Conservation (phyloP, 2,797 vertebrate genomes). For the Salmo trutta region DNA sequence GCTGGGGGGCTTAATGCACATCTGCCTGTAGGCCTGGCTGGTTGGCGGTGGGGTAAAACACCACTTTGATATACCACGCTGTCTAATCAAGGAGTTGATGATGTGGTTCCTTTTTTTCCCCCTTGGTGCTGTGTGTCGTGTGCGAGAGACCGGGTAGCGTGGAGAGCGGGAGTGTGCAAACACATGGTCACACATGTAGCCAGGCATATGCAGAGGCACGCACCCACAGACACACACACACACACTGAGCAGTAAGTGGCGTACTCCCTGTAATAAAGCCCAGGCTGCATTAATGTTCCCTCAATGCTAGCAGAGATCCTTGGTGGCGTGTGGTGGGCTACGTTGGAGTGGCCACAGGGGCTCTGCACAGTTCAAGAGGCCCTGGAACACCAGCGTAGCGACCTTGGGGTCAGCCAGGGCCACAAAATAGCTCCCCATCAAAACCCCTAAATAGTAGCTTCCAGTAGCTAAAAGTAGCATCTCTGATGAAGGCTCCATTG, state of each 20-base stretch:
- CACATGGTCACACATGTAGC: background rate
- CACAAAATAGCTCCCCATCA: constrained; percentile 53
- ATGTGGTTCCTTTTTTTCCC: constrained; percentile 16
- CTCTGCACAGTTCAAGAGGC: constrained; percentile 11
- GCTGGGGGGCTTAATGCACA: constrained; percentile 22
- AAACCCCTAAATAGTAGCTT: constrained; percentile 55
- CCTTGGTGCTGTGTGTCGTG: constrained; percentile 4
- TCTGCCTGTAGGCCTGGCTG: constrained; percentile 14
- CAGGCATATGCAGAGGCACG: background rate
- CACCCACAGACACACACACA: constrained; percentile 22
- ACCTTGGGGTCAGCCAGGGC: constrained; percentile 53
- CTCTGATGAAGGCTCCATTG: constrained; percentile 59
- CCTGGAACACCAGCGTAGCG: constrained; percentile 20
- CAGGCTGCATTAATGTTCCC: constrained; percentile 28
- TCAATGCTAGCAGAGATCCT: constrained; percentile 23
- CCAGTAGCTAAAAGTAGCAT: constrained; percentile 46
- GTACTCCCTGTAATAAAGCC: constrained; percentile 45
- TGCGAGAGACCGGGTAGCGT: constrained; percentile 7
- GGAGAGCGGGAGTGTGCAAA: background rate
- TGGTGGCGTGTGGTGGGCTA: constrained; percentile 19
- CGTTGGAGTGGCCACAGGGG: constrained; percentile 16
- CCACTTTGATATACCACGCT: constrained; percentile 11
- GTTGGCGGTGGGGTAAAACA: constrained; percentile 1
- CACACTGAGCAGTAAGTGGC: constrained; percentile 31
- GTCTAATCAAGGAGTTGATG: constrained; percentile 31